Evolutionary conservation across 2,113 vertebrate species (phyloP).

Genomic region (Nipponia nippon): DNA sequence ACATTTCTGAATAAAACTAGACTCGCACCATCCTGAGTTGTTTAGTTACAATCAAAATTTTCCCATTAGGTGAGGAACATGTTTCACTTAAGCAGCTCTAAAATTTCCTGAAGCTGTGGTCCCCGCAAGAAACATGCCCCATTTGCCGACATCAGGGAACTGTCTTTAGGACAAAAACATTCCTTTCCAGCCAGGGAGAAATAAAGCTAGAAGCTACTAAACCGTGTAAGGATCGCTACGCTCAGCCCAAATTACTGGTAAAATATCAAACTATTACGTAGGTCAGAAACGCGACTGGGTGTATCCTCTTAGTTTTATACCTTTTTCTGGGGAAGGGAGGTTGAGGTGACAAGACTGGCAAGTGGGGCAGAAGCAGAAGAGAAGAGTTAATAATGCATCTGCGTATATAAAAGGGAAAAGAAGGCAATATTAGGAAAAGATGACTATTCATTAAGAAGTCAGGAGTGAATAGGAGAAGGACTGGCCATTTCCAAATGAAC

Average conservation of each 20-base stretch:
- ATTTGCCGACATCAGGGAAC: neutral
- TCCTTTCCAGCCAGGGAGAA: neutral
- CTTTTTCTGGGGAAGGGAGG: neutral
- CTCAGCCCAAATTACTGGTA: neutral
- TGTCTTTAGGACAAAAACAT: neutral
- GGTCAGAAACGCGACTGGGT: neutral
- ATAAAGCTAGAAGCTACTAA: neutral
- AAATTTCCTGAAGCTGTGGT: neutral
- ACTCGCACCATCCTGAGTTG: neutral
- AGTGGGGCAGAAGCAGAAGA: neutral
- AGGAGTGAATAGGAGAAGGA: neutral
- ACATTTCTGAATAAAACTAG: neutral
- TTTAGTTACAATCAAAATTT: neutral
- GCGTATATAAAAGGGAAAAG: neutral
- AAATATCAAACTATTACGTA: accelerated
- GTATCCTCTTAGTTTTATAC: neutral
- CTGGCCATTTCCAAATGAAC: neutral
- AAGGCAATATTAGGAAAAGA: neutral
- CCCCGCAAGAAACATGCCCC: neutral
- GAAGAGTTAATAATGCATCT: neutral
- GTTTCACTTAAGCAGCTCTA: neutral
- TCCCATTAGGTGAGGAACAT: neutral
- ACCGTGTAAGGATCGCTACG: neutral
- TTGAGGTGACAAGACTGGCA: neutral
- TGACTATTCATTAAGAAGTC: neutral